Percentiles rank a stretch among this genome's conserved stretches.
Evolutionary conservation across 2,797 vertebrate genomes (phyloP).

Genomic region (Oryzias sinensis): DNA sequence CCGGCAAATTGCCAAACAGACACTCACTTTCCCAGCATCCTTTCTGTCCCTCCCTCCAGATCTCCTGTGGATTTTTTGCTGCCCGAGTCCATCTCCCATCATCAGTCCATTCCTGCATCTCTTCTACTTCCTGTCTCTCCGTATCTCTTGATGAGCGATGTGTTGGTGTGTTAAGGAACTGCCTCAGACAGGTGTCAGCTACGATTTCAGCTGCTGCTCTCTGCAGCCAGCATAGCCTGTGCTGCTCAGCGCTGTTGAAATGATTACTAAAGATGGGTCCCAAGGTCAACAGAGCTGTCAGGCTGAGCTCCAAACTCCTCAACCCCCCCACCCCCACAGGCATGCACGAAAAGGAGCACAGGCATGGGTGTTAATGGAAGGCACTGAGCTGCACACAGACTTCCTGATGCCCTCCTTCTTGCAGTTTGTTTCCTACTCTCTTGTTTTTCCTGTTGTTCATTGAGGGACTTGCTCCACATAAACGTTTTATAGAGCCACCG

Average conservation of each 20-base stretch:
- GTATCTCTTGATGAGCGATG: constrained; percentile 12
- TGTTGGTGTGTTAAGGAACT: constrained; percentile 19
- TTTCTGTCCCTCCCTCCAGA: constrained; percentile 25
- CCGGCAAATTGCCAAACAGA: constrained; percentile 19
- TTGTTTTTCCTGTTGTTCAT: constrained; percentile 29
- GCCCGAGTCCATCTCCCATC: constrained; percentile 12
- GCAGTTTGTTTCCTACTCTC: constrained; percentile 31
- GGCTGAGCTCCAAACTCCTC: constrained; percentile 29
- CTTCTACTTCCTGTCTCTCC: constrained; percentile 23
- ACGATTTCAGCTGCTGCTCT: constrained; percentile 36
- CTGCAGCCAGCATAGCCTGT: constrained; percentile 9
- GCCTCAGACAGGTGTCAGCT: constrained; percentile 54
- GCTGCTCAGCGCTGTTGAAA: constrained; percentile 20
- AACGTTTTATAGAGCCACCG: constrained; percentile 40
- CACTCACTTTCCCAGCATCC: constrained; percentile 22
- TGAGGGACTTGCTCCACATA: constrained; percentile 32
- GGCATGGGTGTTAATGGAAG: constrained; percentile 40
- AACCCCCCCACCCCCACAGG: neutral
- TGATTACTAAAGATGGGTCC: constrained; percentile 45
- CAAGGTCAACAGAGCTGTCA: constrained; percentile 63
- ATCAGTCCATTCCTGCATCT: constrained; percentile 21
- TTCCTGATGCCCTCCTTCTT: constrained; percentile 20
- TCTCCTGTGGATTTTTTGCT: constrained; percentile 16
- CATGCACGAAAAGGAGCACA: constrained; percentile 24
- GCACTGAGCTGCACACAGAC: neutral